Conservation (phyloP, 2,113 vertebrate species). For the Circaetus gallicus region DNA sequence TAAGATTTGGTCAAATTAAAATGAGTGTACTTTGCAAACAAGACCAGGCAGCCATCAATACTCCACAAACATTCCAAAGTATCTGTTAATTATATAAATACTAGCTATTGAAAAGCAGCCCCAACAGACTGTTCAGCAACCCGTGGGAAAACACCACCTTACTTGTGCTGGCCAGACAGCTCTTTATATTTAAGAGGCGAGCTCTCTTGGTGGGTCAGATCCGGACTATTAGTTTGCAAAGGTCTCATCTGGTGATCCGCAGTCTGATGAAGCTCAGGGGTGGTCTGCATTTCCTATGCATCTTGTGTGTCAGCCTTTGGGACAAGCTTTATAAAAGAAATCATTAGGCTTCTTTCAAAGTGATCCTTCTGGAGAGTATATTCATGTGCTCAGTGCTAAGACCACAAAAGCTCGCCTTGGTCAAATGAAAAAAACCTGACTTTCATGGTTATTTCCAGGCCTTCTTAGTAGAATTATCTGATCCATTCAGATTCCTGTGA, state of each 20-base stretch:
- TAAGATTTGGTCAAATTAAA: constrained; percentile 5
- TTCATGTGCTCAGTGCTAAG: neutral
- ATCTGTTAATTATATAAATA: neutral
- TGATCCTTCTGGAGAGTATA: neutral
- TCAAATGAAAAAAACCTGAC: neutral
- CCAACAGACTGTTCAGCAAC: neutral
- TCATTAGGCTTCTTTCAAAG: neutral
- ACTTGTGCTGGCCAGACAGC: neutral
- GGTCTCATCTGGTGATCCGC: neutral
- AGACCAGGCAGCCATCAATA: neutral
- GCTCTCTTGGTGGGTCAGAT: neutral
- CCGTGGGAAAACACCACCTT: neutral
- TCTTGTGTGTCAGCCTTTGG: neutral
- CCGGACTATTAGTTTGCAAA: neutral
- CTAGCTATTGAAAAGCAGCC: neutral
- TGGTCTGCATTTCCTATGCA: neutral
- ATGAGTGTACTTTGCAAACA: constrained; percentile 24
- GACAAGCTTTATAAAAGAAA: neutral
- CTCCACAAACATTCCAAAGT: constrained; percentile 26
- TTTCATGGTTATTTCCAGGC: neutral
- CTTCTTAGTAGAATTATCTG: neutral
- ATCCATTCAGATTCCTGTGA: neutral
- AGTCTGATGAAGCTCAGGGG: neutral
- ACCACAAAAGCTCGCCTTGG: neutral
- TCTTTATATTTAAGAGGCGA: neutral